Evolutionary conservation across 2,797 vertebrate species (phyloP).

Genomic region (Anableps anableps): DNA sequence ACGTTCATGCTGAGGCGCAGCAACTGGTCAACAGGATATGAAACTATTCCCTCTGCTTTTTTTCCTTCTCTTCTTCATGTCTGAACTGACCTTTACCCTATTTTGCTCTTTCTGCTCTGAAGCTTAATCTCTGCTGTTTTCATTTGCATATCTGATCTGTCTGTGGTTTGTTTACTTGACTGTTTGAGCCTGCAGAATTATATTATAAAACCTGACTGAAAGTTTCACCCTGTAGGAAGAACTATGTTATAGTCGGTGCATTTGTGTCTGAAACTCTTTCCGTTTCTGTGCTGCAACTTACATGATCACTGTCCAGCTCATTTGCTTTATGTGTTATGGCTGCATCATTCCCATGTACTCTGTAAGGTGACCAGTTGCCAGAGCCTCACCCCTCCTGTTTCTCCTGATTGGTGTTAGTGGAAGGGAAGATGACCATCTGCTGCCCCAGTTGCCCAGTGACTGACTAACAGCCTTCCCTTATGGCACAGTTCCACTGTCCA

Average conservation of each 20-base stretch:
- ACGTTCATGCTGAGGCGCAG: constrained; percentile 46
- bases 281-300: constrained; percentile 44
- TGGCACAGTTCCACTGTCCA: constrained; percentile 78
- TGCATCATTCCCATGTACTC: constrained; percentile 71
- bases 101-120: constrained; percentile 31
- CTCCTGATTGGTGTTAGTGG: constrained; percentile 71
- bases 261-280: constrained; percentile 38
- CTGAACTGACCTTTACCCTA: constrained; percentile 60
- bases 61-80: constrained; percentile 27
- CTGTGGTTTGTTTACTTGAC: constrained; percentile 46
- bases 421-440: constrained; percentile 83
- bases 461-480: constrained; percentile 78
- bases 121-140: constrained; percentile 21
- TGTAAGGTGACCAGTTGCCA: constrained; percentile 56
- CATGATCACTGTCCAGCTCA: constrained; percentile 59
- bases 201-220: constrained; percentile 19
- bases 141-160: constrained; percentile 15
- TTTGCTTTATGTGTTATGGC: constrained; percentile 64
- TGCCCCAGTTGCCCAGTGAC: constrained; percentile 81
- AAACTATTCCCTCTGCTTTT: constrained; percentile 54
- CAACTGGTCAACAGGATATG: constrained; percentile 75
- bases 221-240: constrained; percentile 18
- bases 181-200: constrained; percentile 36
- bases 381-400: constrained; percentile 28
- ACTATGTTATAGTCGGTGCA: constrained; percentile 17